These are phyloP conservation scores for Thalassaphorura encarpata DNA, from an alignment of 1,140 invertebrate species.

Conservation along the genomic window DNA sequence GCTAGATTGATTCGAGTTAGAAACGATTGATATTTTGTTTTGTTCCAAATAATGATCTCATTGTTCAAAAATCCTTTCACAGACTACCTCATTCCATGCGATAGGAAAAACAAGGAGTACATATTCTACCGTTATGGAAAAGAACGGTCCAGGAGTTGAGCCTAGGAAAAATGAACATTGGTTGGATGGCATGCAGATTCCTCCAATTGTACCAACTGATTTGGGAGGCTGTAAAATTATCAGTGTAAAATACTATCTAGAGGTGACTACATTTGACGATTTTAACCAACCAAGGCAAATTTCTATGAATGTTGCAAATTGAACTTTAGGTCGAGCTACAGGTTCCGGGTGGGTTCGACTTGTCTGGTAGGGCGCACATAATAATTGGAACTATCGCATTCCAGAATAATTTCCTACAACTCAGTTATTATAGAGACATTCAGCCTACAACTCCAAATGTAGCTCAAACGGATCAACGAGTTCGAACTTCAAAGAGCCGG, in stretches of 20 bases:
- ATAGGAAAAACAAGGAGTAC: not conserved
- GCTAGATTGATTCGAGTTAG: not conserved
- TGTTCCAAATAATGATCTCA: not conserved
- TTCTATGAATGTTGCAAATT: too few species aligned
- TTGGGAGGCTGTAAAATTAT: conserved; percentile 6
- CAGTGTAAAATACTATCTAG: not conserved
- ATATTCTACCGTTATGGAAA: not conserved
- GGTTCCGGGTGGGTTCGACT: too few species aligned
- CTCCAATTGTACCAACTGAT: not conserved
- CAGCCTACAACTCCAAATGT: too few species aligned
- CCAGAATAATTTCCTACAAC: too few species aligned
- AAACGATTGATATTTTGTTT: not conserved
- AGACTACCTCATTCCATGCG: not conserved
- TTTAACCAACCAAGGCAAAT: too few species aligned
- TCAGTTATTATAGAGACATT: too few species aligned
- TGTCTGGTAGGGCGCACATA: too few species aligned
- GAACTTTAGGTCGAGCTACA: too few species aligned
- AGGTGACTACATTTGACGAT: not conserved
- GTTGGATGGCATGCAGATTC: not conserved
- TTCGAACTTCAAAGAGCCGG: too few species aligned
- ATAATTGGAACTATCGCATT: too few species aligned
- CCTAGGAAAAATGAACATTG: not conserved
- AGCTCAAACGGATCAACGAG: too few species aligned
- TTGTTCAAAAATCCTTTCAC: not conserved
- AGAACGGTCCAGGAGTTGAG: not conserved